Conservation (phyloP, 1,140 invertebrate genomes). For the Yoshiicerus persimilis region DNA sequence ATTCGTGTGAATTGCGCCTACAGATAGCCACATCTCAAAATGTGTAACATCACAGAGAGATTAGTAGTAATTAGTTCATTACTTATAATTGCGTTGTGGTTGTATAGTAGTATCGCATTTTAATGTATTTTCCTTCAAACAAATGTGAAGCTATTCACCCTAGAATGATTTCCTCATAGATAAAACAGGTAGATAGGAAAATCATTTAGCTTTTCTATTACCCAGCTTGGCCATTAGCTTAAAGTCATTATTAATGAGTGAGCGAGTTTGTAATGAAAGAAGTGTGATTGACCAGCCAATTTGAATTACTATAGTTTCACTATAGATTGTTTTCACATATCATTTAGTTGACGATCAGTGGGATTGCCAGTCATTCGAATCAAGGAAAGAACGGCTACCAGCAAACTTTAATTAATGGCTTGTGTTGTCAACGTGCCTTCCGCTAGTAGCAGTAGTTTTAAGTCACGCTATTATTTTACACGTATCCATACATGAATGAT, state of each 20-base stretch:
- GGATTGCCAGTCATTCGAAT: background rate
- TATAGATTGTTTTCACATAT: background rate
- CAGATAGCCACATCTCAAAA: background rate
- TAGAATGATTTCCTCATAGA: background rate
- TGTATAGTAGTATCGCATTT: background rate
- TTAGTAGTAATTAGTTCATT: background rate
- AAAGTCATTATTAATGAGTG: background rate
- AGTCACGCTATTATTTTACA: too few species aligned
- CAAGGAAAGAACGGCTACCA: background rate
- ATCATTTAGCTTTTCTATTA: background rate
- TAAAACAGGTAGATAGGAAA: background rate
- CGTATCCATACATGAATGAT: too few species aligned
- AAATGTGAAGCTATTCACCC: background rate
- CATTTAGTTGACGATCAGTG: background rate
- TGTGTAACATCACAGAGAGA: background rate
- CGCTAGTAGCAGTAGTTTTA: too few species aligned
- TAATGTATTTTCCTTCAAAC: background rate
- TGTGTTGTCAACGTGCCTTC: background rate
- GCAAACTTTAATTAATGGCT: background rate
- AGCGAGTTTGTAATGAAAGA: background rate
- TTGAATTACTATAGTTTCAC: background rate
- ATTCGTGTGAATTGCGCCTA: background rate
- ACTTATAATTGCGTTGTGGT: background rate
- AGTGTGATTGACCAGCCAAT: background rate
- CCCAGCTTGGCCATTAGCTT: background rate